Percentiles rank a stretch among this genome's conserved stretches.
Evolutionary conservation across 2,113 vertebrate species (phyloP).

Genomic region (Porphyrio hochstetteri): DNA sequence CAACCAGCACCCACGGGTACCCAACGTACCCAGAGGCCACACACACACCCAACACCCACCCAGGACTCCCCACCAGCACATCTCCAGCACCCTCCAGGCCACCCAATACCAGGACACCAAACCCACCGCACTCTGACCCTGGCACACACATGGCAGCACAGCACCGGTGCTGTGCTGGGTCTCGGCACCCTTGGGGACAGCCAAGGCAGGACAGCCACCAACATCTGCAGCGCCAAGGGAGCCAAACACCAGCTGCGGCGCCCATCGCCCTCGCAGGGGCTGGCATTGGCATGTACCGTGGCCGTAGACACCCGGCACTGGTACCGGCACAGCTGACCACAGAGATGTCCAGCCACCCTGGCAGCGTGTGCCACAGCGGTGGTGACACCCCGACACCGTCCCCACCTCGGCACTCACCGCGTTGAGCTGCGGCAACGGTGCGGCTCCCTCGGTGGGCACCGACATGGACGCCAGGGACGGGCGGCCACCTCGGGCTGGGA

Average conservation of each 20-base stretch:
- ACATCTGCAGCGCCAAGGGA: too few species aligned
- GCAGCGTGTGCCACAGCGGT: fast-evolving
- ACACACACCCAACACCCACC: not conserved
- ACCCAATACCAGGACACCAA: not conserved
- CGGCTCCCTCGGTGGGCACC: not conserved
- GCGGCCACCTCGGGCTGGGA: not conserved
- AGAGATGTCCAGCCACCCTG: fast-evolving
- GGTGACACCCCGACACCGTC: fast-evolving
- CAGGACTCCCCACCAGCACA: not conserved
- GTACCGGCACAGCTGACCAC: not conserved
- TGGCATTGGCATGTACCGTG: too few species aligned
- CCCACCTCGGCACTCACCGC: not conserved
- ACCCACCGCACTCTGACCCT: not conserved
- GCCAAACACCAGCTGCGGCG: not conserved
- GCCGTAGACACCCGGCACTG: too few species aligned
- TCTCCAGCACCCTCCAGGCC: not conserved
- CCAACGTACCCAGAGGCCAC: not conserved
- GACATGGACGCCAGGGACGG: not conserved
- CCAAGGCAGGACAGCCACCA: not conserved
- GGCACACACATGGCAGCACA: not conserved
- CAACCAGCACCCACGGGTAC: not conserved
- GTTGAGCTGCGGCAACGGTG: not conserved
- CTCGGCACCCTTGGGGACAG: not conserved
- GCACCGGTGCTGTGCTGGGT: not conserved
- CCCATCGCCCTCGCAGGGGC: too few species aligned